Base-by-base conservation (phyloP, 1,140 invertebrate genomes). In the Ephestia elutella region DNA sequence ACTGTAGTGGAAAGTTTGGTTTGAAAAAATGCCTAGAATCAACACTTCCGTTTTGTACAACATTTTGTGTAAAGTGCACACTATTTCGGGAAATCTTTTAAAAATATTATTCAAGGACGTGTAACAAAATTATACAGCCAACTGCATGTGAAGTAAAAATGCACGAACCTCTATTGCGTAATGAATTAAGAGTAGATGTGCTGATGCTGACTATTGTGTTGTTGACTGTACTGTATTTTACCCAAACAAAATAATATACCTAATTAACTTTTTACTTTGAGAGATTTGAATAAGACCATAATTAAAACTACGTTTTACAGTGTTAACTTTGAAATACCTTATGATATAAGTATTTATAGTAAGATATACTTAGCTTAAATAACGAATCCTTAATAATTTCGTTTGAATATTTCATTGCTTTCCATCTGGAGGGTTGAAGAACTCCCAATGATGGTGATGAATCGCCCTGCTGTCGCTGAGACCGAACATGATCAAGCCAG, bases 381-480 rank as follows among this genome's bases (percentile, higher is more conserved):
- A 28, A 32, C 30, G 11, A 32, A 32, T 5, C 11, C 30, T 1
- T 10, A 32, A 15, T n/a, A 44, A 3, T 2, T 44, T 15, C n/a
- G 7, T 38, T 38, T n/a, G n/a, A 10, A 15, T 44, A 3, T 8
- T 18, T 79, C 65, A 68, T 89, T 90, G 62, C 71, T 90, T 59
- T 8, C 69, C 74, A 51, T 87, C 82, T 20, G 93, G 94, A 18
- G 94, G 94, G 89, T 94, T 95, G 68, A 94, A 95, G 76, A 93
- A 96, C 78, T 96, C 95, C 95, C 95, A 96, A 68, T 92, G 91
- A 73, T 95, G 93, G 79, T 95, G 93, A 60, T 94, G 94, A 38
- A 95, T 90, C 17, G 93, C 92, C 63, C 91, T 91, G 28, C 93
- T 92, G 48, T 91, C 92, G 59, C 91, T 91, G 53, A 93, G 91